Evolutionary conservation across 2,797 vertebrate species (phyloP), one percentile per base, ranked within the genome.

Genomic region (Platyrinchus mystaceus): DNA sequence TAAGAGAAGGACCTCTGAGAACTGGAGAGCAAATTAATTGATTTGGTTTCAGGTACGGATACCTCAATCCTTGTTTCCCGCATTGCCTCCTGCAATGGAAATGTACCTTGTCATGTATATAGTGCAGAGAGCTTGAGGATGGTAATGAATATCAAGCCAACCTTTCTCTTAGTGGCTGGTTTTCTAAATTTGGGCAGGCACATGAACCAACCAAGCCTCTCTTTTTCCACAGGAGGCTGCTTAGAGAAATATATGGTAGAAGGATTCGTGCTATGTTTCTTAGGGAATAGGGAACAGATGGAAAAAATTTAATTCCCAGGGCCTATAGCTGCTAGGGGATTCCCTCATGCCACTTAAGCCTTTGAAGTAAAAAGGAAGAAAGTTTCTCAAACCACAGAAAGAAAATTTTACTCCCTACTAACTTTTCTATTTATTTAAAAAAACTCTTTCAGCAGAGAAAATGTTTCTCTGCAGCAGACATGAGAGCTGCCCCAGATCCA

Each of bases 251-350:
- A 96, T 90, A 97, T 97, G 96, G 92, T 94, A 96, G 97, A 87
- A 96, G 87, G 88, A 93, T 88, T 97, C 30, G 3, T 95, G 93
- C 66, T 95, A 47, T 67, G 91, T 84, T 97, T 88, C 89, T 95
- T 75, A 64, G 95, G 82, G 93, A 97, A 95, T 93, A 96, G 66
- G 63, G 83, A 97, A 97, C 97, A 97, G 97, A 97, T 96, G 97
- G 96, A 93, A 93, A 93, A 97, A 97, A 97, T 71, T 91, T 89
- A 97, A 97, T 97, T 98, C 97, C 97, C 97, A 96, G 93, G 89
- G 94, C 76, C 96, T 96, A 83, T 92, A 93, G 94, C 96, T 97
- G 96, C 95, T 97, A 96, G 82, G 96, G 71, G 76, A 91, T 96
- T 90, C 92, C 94, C 95, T 89, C 22, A 15, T 95, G 91, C 69